phyloP scores from a whole-genome alignment of 2,888 invertebrate genomes.

The Colletes collaris region DNA sequence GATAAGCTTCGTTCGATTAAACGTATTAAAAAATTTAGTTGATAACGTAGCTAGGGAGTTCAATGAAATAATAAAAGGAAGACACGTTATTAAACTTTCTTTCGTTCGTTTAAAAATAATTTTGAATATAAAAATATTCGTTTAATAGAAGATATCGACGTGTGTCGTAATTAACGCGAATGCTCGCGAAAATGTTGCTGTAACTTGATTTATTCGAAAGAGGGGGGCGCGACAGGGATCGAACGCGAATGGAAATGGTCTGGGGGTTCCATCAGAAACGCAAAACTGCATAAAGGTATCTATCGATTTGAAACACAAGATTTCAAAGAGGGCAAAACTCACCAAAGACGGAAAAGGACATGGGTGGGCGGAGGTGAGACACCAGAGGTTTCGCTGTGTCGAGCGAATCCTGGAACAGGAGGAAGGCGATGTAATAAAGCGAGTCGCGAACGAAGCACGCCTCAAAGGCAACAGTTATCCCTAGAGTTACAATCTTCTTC shows the following conservation, averaged over 20 bases:
- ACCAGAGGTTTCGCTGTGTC: constrained; percentile 52
- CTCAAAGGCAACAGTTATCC: constrained; percentile 57
- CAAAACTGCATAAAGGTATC: constrained; percentile 59
- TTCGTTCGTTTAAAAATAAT: no score
- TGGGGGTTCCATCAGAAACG: constrained; percentile 39
- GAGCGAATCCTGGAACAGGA: constrained; percentile 52
- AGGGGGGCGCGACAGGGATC: no score
- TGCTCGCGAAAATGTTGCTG: no score
- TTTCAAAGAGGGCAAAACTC: constrained; percentile 60
- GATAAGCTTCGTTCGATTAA: no score
- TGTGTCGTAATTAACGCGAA: no score
- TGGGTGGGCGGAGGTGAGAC: constrained; percentile 12
- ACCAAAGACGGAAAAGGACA: constrained; percentile 53
- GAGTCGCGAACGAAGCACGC: constrained; percentile 66
- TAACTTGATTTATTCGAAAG: no score
- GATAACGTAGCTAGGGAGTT: no score
- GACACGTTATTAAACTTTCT: no score
- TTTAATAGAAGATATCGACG: no score
- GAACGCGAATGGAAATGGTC: not conserved
- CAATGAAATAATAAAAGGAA: no score
- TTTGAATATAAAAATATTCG: no score
- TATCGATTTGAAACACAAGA: constrained; percentile 66
- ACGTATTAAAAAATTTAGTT: no score
- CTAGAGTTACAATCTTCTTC: constrained; percentile 68
- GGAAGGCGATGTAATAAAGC: constrained; percentile 69